Evolutionary conservation across 1,140 invertebrate species (phyloP).

Genomic region (Meloidogyne floridensis): DNA sequence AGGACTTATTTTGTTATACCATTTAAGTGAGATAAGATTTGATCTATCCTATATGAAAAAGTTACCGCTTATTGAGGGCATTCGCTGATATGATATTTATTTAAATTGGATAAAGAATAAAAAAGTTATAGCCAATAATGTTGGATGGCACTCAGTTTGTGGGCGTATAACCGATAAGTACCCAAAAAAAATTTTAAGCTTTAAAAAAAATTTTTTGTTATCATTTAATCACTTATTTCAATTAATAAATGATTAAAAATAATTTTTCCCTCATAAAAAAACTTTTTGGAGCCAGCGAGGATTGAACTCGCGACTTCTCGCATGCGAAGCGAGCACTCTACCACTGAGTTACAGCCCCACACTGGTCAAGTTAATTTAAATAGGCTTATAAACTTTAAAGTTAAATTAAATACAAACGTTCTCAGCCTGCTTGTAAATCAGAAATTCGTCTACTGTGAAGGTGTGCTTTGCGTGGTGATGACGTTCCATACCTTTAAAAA

Average conservation of each 20-base stretch:
- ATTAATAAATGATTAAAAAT: not conserved
- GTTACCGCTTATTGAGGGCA: too few relatives aligned
- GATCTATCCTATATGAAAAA: too few relatives aligned
- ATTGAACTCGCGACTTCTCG: conserved; percentile 26
- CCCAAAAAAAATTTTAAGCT: too few relatives aligned
- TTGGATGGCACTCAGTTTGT: too few relatives aligned
- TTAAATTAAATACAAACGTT: conserved; percentile 3
- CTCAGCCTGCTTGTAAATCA: not conserved
- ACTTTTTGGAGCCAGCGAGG: conserved; percentile 25
- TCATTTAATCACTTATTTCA: not conserved
- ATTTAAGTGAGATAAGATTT: too few relatives aligned
- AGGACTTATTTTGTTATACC: too few relatives aligned
- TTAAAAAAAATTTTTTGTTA: not conserved
- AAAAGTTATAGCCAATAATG: too few relatives aligned
- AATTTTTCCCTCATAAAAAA: not conserved
- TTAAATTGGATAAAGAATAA: too few relatives aligned
- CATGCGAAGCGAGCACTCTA: conserved; percentile 38
- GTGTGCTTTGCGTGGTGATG: conserved; percentile 19
- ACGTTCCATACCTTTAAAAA: conserved; percentile 18
- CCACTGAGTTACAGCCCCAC: conserved; percentile 37
- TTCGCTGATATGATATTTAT: too few relatives aligned
- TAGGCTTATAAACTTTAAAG: not conserved
- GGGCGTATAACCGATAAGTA: too few relatives aligned
- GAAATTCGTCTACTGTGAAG: conserved; percentile 6
- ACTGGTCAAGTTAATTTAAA: not conserved